Conservation (phyloP, 2,888 invertebrate species). For the Dasypogon diadema region DNA sequence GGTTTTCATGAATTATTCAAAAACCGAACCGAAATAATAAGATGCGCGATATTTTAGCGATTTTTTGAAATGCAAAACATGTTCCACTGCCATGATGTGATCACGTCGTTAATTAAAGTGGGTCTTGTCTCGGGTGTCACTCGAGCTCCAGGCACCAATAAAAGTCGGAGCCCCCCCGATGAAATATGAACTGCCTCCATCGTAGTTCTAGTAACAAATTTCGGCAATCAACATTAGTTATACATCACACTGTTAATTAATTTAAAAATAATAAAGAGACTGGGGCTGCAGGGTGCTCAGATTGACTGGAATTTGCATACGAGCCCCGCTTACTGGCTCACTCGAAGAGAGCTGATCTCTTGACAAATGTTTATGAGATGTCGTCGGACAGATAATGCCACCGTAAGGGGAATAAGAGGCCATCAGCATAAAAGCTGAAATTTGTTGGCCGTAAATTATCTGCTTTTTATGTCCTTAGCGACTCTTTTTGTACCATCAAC, state of each 20-base stretch:
- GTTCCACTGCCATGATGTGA: slow-evolving; percentile 11
- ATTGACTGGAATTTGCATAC: slow-evolving; percentile 26
- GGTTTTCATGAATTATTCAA: slow-evolving; percentile 44
- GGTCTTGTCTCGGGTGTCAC: slow-evolving; percentile 18
- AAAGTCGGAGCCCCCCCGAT: no score
- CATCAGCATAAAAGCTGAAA: slow-evolving; percentile 38
- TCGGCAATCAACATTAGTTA: slow-evolving; percentile 50
- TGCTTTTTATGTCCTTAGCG: background rate
- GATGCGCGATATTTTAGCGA: slow-evolving; percentile 30
- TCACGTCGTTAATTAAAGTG: slow-evolving; percentile 46
- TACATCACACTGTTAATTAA: slow-evolving; percentile 53
- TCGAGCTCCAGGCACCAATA: background rate
- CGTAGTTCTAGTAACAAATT: slow-evolving; percentile 44
- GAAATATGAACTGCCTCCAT: slow-evolving; percentile 23
- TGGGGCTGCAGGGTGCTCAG: background rate
- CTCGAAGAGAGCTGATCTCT: slow-evolving; percentile 35
- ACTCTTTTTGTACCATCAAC: no score
- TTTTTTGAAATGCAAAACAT: slow-evolving; percentile 45
- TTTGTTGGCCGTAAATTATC: slow-evolving; percentile 26
- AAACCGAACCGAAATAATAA: background rate
- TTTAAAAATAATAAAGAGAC: slow-evolving; percentile 17
- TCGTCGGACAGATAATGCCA: slow-evolving; percentile 46
- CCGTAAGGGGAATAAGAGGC: slow-evolving; percentile 34
- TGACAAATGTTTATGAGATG: slow-evolving; percentile 50
- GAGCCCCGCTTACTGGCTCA: background rate